Evolutionary conservation across 2,888 invertebrate genomes (phyloP), one percentile per base, ranked within the genome.

Genomic region (Scelioninae gen. 2): DNA sequence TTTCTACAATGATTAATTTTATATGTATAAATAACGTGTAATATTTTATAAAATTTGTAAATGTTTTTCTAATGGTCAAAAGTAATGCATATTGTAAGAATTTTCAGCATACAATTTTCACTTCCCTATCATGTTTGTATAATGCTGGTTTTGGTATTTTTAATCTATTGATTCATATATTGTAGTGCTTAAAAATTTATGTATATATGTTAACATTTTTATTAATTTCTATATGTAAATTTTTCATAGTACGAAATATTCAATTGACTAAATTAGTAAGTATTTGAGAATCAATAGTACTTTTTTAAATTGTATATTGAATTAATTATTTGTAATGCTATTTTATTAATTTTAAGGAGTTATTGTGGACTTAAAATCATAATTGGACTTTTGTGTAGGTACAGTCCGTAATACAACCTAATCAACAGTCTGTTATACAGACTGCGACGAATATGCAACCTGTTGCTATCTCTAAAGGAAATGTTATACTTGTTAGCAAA

Each of bases 341-440:
- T n/a, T n/a, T n/a, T n/a, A n/a, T n/a, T n/a, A n/a, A n/a, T n/a
- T n/a, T n/a, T n/a, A n/a, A n/a, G n/a, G n/a, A n/a, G n/a, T n/a
- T n/a, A n/a, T n/a, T n/a, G n/a, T n/a, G n/a, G n/a, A n/a, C n/a
- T n/a, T n/a, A n/a, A n/a, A n/a, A n/a, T n/a, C n/a, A n/a, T 9
- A 39, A 39, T 15, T 39, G 39, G 15, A 33, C 74, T 76, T 77
- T 76, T 77, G 79, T 90, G 63, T 89, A 96, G 93, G 95, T 95
- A 77, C 96, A 97, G 87, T 96, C 96, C 81, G 97, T 97, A 76
- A 97, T 97, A 87, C 97, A 97, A 88, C 94, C 96, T 76, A 96
- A 96, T 87, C 96, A 96, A 86, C 96, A 96, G 86, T 96, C 96
- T 78, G 97, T 97, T 58, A 97, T 97, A 87, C 97, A 97, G 88